Evolutionary conservation across 2,113 vertebrate genomes (phyloP), one percentile per base, ranked within the genome.

Genomic region (Muntiacus reevesi): DNA sequence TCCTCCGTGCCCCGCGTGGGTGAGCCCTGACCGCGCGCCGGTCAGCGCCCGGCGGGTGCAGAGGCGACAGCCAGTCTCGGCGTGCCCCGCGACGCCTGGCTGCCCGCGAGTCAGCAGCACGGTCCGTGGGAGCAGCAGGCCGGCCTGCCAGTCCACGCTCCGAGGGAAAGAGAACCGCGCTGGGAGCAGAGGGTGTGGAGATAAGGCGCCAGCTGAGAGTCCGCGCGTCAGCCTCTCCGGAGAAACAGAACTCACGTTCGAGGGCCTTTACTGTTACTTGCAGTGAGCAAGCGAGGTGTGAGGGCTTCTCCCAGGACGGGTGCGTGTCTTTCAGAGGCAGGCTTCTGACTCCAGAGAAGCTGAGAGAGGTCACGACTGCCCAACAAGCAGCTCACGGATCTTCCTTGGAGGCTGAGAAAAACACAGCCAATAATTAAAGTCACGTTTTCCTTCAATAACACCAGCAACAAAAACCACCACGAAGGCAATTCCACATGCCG

Each of bases 341-440:
- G 64, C 89, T 83, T 55, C 87, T 67, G 94, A 62, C 30, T 78
- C 33, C 5, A 13, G 36, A 45, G 36, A 17, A 78, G 86, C 90
- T 27, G 2, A 79, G 71, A 45, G 54, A 92, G 59, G 60, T 89
- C 89, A 74, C 71, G 54, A 87, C 93, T 97, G 97, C 93, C 62
- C 91, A 74, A 50, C 86, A 57, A 57, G 95, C 89, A 93, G 91
- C 86, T 83, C 74, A 0, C 0, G 23, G 74, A 45, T 62, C 83
- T 62, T 86, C 88, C 60, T 74, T 14, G 3, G 88, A 97, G 96
- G 89, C 94, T 93, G 91, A 96, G 93, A 97, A 97, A 97, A 97
- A 96, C 62, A 91, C 54, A 94, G 79, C 86, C 91, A 82, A 52
- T 91, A 97, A 97, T 98, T 97, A 97, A 97, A 97, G 93, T 91